Percentiles rank a stretch among this genome's conserved stretches.
Evolutionary conservation across 2,797 vertebrate genomes (phyloP).

Genomic region (Pitangus sulphuratus): DNA sequence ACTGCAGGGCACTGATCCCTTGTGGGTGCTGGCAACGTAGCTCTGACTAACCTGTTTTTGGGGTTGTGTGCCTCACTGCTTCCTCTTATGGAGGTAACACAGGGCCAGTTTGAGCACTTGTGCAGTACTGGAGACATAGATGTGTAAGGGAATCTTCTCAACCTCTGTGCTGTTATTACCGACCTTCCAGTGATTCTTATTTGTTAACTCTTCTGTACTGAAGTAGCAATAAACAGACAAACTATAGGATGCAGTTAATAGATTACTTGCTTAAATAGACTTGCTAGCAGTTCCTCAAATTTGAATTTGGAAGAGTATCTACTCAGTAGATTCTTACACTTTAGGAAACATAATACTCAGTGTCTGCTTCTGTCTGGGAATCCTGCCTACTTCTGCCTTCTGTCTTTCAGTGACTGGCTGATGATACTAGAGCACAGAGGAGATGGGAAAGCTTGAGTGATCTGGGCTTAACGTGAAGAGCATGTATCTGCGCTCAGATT

Average conservation of each 20-base stretch:
- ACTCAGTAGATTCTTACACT: not conserved
- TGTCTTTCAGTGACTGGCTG: not conserved
- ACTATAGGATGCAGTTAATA: not conserved
- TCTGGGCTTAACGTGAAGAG: not conserved
- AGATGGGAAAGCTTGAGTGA: not conserved
- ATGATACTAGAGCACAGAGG: not conserved
- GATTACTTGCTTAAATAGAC: not conserved
- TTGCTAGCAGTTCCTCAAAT: not conserved
- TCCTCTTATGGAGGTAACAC: not conserved
- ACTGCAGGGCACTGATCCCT: not conserved
- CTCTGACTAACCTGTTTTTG: not conserved
- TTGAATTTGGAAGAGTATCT: not conserved
- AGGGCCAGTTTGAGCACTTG: not conserved
- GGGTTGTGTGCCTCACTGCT: not conserved
- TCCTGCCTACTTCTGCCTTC: not conserved
- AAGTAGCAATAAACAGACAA: not conserved
- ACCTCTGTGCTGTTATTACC: not conserved
- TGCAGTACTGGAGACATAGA: not conserved
- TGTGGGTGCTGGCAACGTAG: fast-evolving
- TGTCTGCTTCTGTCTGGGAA: not conserved
- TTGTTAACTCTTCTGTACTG: not conserved
- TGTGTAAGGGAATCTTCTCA: not conserved
- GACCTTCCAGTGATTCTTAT: not conserved
- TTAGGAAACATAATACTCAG: not conserved
- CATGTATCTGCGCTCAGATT: not conserved